These are phyloP conservation scores for Protonibea diacanthus DNA, from an alignment of 2,797 vertebrate species.

Conservation along the genomic window DNA sequence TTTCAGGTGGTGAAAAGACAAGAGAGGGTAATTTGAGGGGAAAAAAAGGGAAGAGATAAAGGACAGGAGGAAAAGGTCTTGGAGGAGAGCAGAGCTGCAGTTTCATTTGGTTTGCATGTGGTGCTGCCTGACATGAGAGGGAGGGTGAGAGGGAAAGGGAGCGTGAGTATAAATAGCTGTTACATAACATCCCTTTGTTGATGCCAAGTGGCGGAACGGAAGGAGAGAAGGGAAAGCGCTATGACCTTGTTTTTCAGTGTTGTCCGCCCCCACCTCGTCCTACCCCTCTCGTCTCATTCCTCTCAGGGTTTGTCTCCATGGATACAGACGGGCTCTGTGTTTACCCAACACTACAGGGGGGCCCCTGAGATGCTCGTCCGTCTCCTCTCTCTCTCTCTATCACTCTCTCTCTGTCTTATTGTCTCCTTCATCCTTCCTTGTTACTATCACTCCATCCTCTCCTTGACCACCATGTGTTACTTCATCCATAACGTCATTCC, in stretches of 20 bases:
- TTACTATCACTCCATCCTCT: slow-evolving; percentile 51
- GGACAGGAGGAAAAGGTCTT: slow-evolving; percentile 22
- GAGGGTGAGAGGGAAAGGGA: slow-evolving; percentile 71
- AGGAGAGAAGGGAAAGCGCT: slow-evolving; percentile 87
- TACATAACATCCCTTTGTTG: slow-evolving; percentile 96
- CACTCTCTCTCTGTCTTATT: background rate
- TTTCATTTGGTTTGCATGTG: slow-evolving; percentile 85
- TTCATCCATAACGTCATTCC: slow-evolving; percentile 51
- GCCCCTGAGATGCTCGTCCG: slow-evolving; percentile 55
- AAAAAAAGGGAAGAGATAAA: slow-evolving; percentile 14
- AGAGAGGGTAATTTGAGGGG: slow-evolving; percentile 5
- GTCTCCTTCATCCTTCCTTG: slow-evolving; percentile 34
- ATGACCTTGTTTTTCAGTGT: slow-evolving; percentile 92
- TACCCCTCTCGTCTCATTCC: slow-evolving; percentile 74
- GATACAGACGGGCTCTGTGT: slow-evolving; percentile 81
- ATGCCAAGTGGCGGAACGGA: slow-evolving; percentile 87
- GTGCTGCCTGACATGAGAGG: slow-evolving; percentile 85
- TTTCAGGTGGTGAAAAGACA: background rate
- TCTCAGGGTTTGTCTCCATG: slow-evolving; percentile 78
- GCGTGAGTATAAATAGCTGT: slow-evolving; percentile 95
- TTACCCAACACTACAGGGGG: slow-evolving; percentile 76
- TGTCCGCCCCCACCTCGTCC: slow-evolving; percentile 72
- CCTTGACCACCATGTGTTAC: slow-evolving; percentile 64
- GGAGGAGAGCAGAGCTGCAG: slow-evolving; percentile 85
- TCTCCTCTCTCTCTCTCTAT: slow-evolving; percentile 13